Evolutionary conservation across 2,888 invertebrate species (phyloP).

Genomic region (Parnassius apollo): DNA sequence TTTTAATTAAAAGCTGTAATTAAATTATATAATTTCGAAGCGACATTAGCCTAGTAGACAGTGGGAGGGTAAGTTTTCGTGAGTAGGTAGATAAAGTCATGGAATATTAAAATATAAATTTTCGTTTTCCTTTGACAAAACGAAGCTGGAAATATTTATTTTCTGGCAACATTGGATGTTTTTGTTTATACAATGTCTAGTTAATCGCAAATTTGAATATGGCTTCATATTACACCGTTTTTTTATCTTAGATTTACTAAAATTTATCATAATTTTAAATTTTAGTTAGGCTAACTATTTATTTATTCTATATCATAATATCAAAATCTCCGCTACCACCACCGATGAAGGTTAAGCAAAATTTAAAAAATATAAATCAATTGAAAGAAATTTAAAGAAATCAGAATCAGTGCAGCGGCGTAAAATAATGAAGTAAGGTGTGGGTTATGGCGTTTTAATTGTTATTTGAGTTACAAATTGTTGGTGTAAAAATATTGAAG

Average conservation of each 20-base stretch:
- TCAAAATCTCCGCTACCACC: no score
- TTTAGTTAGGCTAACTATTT: no score
- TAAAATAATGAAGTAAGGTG: slow-evolving; percentile 28
- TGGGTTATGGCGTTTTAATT: slow-evolving; percentile 28
- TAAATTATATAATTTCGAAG: no score
- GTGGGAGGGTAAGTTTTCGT: neutral
- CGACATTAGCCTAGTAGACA: no score
- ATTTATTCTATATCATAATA: no score
- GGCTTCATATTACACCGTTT: no score
- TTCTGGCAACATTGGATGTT: neutral
- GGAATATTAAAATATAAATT: slow-evolving; percentile 6
- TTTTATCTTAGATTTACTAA: no score
- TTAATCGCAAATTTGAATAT: no score
- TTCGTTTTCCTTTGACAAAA: neutral
- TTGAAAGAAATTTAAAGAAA: slow-evolving; percentile 19
- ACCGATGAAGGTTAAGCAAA: no score
- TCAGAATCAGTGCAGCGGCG: slow-evolving; percentile 9
- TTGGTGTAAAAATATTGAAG: neutral
- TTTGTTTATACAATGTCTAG: no score
- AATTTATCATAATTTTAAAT: no score
- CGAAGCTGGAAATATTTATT: neutral
- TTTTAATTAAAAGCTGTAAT: neutral
- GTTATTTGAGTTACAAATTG: slow-evolving; percentile 25
- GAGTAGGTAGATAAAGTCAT: neutral
- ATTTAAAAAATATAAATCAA: no score